These are phyloP conservation scores for Alfaro cultratus DNA, from an alignment of 2,797 vertebrate genomes.

Conservation along the genomic window DNA sequence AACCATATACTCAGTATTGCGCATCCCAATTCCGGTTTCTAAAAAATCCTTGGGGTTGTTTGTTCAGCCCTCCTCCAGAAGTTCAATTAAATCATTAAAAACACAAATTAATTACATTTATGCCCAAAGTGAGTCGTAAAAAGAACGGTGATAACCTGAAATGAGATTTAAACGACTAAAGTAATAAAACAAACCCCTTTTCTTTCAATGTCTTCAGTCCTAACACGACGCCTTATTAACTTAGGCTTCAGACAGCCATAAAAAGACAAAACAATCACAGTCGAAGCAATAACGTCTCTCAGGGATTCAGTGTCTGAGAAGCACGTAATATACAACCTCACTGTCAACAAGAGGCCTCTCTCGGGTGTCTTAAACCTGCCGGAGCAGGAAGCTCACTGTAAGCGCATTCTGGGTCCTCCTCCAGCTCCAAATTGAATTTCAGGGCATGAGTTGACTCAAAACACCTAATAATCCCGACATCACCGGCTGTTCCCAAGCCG, in stretches of 20 bases:
- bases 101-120: not conserved
- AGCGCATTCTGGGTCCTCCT: constrained; percentile 61
- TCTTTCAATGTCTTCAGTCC: not conserved
- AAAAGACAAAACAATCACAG: constrained; percentile 22
- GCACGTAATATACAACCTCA: constrained; percentile 43
- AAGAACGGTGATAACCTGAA: not conserved
- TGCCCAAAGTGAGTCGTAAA: not conserved
- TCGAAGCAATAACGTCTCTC: constrained; percentile 30
- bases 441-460: constrained; percentile 68
- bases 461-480: constrained; percentile 75
- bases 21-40: not conserved
- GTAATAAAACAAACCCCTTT: not conserved
- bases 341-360: constrained; percentile 64
- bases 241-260: constrained; percentile 28
- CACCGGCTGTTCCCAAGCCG: constrained; percentile 54
- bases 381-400: constrained; percentile 52
- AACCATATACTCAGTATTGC: not conserved
- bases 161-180: not conserved
- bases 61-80: not conserved
- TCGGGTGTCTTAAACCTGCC: constrained; percentile 47
- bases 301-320: constrained; percentile 33
- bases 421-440: constrained; percentile 75
- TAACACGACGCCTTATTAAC: constrained; percentile 37
- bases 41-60: not conserved
- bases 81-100: not conserved